Base-by-base conservation (phyloP, 2,113 vertebrate species). In the Romanogobio albipinnatus region DNA sequence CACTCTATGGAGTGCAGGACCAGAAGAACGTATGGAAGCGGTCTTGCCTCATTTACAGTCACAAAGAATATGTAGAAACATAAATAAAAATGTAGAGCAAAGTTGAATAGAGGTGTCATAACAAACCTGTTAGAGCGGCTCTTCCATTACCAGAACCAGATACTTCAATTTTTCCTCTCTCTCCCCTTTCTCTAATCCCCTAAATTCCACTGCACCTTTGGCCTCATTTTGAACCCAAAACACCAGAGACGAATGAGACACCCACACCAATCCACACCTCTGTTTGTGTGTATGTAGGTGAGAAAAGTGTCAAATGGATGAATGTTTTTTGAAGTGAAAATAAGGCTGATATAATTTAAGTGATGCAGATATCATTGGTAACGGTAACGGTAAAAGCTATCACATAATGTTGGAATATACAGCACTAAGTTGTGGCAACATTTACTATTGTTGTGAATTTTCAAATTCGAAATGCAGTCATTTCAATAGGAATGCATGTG, bases 221-320 rank as follows among this genome's bases (percentile, higher is more conserved):
- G 43, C 47, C 59, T 82, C 43, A 49, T 61, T 61, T 45, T 82
- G 53, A 70, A 76, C 86, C 76, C 39, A 45, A 39, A 51, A 87
- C 29, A 81, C 76, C 64, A 84, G 56, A 84, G 58, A 84, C n/a
- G 19, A 66, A 68, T 47, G 33, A 58, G 82, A 84, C 51, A 78
- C 59, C 45, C 13, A 61, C 83, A 71, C 47, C 70, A 29, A 2
- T 47, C 13, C 11, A 59, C 47, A 49, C 8, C 6, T 56, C n/a
- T 80, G 64, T 66, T 58, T 77, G 49, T 59, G 39, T 73, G 49
- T 9, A 13, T 19, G 3, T 22, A 43, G 13, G 59, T 47, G 49
- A 80, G 17, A 75, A 84, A 36, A 86, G 85, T 64, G 49, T 76
- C 49, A 76, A 56, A 56, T 4, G 14, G 22, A 36, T 19, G 9